phyloP scores from a whole-genome alignment of 2,797 vertebrate genomes.

The Mionectes olivaceus region DNA sequence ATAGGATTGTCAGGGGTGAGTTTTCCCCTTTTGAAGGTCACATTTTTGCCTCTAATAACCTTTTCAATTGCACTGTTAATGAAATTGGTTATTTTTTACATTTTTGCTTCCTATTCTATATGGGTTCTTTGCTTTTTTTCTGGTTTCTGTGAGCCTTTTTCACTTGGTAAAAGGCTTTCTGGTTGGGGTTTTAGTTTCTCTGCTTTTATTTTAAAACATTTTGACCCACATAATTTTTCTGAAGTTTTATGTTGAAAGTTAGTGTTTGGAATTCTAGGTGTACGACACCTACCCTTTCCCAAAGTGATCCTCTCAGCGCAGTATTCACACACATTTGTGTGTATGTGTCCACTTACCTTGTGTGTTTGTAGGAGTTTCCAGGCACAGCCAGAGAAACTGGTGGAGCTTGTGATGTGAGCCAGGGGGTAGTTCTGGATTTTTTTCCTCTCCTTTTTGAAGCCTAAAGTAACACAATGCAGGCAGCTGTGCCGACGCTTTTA shows the following conservation, averaged over 20 bases:
- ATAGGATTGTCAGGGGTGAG: not conserved
- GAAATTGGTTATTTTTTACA: not conserved
- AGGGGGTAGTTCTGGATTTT: not conserved
- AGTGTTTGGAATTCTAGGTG: not conserved
- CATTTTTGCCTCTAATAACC: not conserved
- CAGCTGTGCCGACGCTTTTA: slow-evolving; percentile 41
- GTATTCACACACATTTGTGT: not conserved
- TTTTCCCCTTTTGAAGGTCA: not conserved
- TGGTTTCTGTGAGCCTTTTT: not conserved
- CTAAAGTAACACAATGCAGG: not conserved
- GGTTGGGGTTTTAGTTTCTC: not conserved
- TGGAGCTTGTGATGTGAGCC: not conserved
- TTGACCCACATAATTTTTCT: not conserved
- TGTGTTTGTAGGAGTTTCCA: not conserved
- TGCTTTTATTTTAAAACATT: not conserved
- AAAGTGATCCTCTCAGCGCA: not conserved
- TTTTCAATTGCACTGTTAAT: not conserved
- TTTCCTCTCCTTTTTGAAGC: not conserved
- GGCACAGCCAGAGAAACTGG: not conserved
- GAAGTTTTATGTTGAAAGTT: not conserved
- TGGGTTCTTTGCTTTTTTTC: not conserved
- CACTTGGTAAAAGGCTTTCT: not conserved
- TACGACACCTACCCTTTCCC: not conserved
- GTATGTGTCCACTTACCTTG: not conserved
- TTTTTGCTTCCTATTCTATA: not conserved